A percentile compares a stretch with the other conserved stretches of the same genome.
Evolutionary conservation across 1,140 invertebrate genomes (phyloP).

Genomic region (Drosophila pseudoananassae): DNA sequence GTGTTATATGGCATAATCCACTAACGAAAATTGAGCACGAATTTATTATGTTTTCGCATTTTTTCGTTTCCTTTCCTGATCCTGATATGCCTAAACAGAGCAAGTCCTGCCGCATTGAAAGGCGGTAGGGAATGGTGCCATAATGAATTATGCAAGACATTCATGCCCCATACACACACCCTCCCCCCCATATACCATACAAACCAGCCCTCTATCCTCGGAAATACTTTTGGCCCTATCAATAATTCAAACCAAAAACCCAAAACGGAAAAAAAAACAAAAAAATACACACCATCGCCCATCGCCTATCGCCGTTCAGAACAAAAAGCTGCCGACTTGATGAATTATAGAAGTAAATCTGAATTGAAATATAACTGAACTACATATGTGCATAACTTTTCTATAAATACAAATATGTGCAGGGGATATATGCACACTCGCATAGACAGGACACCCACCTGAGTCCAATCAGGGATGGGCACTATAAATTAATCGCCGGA

Average conservation of each 20-base stretch:
- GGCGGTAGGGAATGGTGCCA: slow-evolving; percentile 14
- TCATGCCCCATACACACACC: slow-evolving; percentile 32
- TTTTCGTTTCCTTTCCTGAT: slow-evolving; percentile 21
- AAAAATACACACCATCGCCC: neutral
- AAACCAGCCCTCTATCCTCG: neutral
- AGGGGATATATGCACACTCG: slow-evolving; percentile 9
- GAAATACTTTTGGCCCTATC: slow-evolving; percentile 63
- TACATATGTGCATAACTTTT: slow-evolving; percentile 31
- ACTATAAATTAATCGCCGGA: neutral
- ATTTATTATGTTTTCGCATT: slow-evolving; percentile 77
- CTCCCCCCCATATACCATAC: neutral
- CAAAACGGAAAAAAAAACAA: slow-evolving; percentile 53
- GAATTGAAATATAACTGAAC: slow-evolving; percentile 75
- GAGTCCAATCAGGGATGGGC: neutral
- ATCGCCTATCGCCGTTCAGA: neutral
- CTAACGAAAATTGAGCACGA: slow-evolving; percentile 80
- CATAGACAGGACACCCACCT: no score
- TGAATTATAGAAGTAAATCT: slow-evolving; percentile 79
- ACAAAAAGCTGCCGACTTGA: slow-evolving; percentile 58
- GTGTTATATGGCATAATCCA: slow-evolving; percentile 82
- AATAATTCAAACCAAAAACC: slow-evolving; percentile 72
- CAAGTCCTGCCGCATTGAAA: slow-evolving; percentile 19
- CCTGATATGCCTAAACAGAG: slow-evolving; percentile 60
- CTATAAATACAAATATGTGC: slow-evolving; percentile 18
- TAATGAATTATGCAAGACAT: slow-evolving; percentile 80